phyloP scores from a whole-genome alignment of 2,113 vertebrate genomes.

The Prionailurus viverrinus region DNA sequence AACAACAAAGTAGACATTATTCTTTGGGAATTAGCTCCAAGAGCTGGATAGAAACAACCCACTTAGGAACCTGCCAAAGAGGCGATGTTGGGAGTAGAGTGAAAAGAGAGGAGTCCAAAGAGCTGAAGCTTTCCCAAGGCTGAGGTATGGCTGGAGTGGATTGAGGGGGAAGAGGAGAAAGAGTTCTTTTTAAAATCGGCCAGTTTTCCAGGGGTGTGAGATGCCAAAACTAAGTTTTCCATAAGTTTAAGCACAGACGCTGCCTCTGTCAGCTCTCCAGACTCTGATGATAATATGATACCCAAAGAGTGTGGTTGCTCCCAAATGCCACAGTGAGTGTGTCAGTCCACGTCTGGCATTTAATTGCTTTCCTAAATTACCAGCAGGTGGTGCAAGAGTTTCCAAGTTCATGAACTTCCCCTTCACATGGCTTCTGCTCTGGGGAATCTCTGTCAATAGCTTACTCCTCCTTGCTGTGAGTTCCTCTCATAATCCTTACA shows the following conservation, averaged over 20 bases:
- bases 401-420: constrained; percentile 74
- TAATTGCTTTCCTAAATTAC: constrained; percentile 75
- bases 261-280: constrained; percentile 53
- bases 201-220: constrained; percentile 59
- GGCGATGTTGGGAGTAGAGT: background rate
- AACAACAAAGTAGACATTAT: constrained; percentile 47
- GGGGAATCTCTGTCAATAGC: constrained; percentile 69
- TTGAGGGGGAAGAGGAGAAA: constrained; percentile 47
- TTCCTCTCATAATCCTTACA: constrained; percentile 83
- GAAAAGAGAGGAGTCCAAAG: background rate
- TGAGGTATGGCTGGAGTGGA: constrained; percentile 29
- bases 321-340: constrained; percentile 49
- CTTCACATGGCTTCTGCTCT: constrained; percentile 65
- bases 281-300: constrained; percentile 64
- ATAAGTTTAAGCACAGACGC: constrained; percentile 63
- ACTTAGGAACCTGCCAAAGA: constrained; percentile 1
- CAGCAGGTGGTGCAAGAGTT: constrained; percentile 73
- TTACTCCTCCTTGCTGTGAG: constrained; percentile 77
- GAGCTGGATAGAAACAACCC: constrained; percentile 30
- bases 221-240: constrained; percentile 72
- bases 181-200: constrained; percentile 57
- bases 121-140: background rate
- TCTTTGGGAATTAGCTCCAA: background rate
- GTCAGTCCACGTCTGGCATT: constrained; percentile 35
- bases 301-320: constrained; percentile 49